Percentiles rank a stretch among this genome's conserved stretches.
Evolutionary conservation across 2,888 invertebrate genomes (phyloP).

Genomic region (Mimas tiliae): DNA sequence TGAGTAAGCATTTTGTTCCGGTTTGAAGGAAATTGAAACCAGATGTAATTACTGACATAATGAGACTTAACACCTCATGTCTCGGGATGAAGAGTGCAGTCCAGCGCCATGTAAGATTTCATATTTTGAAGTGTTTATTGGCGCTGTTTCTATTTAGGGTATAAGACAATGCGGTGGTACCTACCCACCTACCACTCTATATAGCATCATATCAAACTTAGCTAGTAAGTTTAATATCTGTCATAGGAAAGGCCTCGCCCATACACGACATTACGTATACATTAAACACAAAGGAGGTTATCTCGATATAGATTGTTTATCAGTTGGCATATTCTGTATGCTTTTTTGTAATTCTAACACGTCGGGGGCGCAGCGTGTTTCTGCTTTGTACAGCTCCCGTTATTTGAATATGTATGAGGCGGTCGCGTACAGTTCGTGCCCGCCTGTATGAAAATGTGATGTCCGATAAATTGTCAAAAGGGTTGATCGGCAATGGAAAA

Average conservation of each 20-base stretch:
- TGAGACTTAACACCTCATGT: too few species aligned
- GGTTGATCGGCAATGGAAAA: constrained; percentile 78
- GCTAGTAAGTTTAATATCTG: background rate
- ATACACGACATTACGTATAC: constrained; percentile 16
- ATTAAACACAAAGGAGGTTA: constrained; percentile 33
- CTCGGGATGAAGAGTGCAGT: too few species aligned
- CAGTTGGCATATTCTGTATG: constrained; percentile 57
- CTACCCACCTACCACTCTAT: too few species aligned
- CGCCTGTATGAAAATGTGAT: constrained; percentile 81
- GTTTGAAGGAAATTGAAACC: too few species aligned
- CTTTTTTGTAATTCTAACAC: constrained; percentile 79
- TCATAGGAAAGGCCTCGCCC: background rate
- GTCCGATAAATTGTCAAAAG: constrained; percentile 83
- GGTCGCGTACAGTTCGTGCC: constrained; percentile 65
- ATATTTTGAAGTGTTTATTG: too few species aligned
- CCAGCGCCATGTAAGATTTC: too few species aligned
- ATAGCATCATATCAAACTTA: background rate
- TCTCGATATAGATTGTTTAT: constrained; percentile 64
- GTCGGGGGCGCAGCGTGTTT: constrained; percentile 69
- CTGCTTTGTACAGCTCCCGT: constrained; percentile 74
- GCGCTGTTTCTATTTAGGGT: too few species aligned
- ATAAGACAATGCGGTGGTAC: too few species aligned
- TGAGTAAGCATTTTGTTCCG: too few species aligned
- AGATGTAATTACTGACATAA: too few species aligned
- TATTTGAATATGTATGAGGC: constrained; percentile 82